phyloP scores from a whole-genome alignment of 1,140 invertebrate genomes.

The Hypsibius dujardini region DNA sequence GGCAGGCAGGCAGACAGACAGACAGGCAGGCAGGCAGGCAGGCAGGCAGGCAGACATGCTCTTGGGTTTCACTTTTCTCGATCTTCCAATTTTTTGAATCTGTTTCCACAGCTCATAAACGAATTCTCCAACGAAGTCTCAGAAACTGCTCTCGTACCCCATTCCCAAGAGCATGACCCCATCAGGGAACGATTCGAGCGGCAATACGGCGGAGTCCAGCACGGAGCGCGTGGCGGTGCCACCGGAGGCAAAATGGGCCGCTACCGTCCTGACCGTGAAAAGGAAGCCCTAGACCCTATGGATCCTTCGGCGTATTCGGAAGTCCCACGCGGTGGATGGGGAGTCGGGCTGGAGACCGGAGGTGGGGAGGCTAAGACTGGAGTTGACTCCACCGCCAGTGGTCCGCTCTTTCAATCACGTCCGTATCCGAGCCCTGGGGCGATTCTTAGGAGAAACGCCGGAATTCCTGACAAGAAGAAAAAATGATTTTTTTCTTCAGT shows the following conservation, averaged over 20 bases:
- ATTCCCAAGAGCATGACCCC: conserved; percentile 18
- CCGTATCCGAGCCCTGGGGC: conserved; percentile 81
- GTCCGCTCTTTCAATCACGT: conserved; percentile 46
- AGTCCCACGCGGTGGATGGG: conserved; percentile 57
- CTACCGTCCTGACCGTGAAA: conserved; percentile 18
- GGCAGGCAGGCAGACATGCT: too few species aligned
- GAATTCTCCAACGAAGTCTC: too few species aligned
- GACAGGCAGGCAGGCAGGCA: too few species aligned
- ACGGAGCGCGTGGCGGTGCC: background rate
- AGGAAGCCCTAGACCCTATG: conserved; percentile 62
- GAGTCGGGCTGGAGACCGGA: conserved; percentile 49
- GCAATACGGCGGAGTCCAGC: background rate
- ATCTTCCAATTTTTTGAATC: too few species aligned
- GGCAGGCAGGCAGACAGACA: too few species aligned
- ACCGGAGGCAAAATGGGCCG: background rate
- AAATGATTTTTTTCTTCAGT: conserved; percentile 18
- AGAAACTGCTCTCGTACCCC: too few species aligned
- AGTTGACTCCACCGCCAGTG: conserved; percentile 70
- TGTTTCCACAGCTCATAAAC: too few species aligned
- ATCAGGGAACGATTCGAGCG: background rate
- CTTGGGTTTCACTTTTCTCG: too few species aligned
- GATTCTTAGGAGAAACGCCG: conserved; percentile 42
- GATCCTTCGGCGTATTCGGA: conserved; percentile 70
- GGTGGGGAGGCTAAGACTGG: conserved; percentile 62
- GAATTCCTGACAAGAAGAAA: conserved; percentile 20